Percentiles rank a stretch among this genome's conserved stretches.
phyloP scores from a whole-genome alignment of 2,888 invertebrate genomes.

The Leptothorax acervorum region DNA sequence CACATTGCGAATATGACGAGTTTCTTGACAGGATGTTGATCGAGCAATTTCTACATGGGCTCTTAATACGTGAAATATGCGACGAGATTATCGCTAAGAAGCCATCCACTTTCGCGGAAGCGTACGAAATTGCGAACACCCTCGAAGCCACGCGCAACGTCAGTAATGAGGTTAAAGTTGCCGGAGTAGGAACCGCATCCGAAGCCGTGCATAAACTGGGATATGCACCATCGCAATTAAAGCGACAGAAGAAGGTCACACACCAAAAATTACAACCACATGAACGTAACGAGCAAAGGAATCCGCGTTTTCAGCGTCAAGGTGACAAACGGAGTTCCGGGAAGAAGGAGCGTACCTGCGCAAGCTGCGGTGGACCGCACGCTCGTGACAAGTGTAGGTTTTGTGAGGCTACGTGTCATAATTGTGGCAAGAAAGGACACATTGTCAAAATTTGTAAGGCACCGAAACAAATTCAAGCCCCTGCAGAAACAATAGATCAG shows the following conservation, averaged over 20 bases:
- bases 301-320: no score
- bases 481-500: background rate
- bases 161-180: background rate
- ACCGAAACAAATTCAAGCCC: background rate
- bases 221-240: background rate
- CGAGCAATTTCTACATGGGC: constrained; percentile 24
- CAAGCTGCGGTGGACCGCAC: background rate
- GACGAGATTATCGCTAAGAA: constrained; percentile 5
- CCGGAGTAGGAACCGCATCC: background rate
- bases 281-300: no score
- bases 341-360: background rate
- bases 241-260: background rate
- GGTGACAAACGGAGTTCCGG: background rate
- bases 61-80: background rate
- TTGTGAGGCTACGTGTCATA: background rate
- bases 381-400: background rate
- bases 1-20: constrained; percentile 18
- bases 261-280: no score
- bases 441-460: background rate
- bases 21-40: constrained; percentile 35
- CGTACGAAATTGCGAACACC: constrained; percentile 1
- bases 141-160: constrained; percentile 10
- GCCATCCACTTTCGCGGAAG: constrained; percentile 11
- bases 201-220: background rate
- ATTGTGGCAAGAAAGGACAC: background rate